Conservation (phyloP, 23 tunicate genomes). For the Trididemnum clinides region DNA sequence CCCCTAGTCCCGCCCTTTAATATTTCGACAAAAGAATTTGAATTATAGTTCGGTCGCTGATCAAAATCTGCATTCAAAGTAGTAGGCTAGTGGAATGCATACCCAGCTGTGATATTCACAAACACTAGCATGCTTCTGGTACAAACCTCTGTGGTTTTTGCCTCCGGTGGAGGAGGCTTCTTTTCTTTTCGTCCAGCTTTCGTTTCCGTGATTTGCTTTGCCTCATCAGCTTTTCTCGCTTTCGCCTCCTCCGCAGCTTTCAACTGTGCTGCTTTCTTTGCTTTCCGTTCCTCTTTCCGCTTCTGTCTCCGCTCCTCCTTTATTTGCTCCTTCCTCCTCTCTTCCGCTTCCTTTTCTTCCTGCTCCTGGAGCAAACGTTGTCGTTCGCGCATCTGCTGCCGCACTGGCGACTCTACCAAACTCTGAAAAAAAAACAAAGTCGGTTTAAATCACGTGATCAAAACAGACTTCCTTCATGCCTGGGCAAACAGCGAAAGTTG, state of each 20-base stretch:
- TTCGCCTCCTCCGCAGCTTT: conserved; percentile 6
- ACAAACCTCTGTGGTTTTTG: background rate
- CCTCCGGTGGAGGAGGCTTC: background rate
- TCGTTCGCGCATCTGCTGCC: conserved; percentile 67
- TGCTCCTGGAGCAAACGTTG: conserved; percentile 46
- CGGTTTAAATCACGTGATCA: too few species aligned
- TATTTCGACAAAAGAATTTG: too few species aligned
- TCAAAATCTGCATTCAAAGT: too few species aligned
- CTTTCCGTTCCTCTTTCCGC: conserved; percentile 32
- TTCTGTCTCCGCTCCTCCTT: conserved; percentile 44
- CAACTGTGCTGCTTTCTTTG: conserved; percentile 8
- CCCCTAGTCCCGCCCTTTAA: too few species aligned
- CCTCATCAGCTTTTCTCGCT: conserved; percentile 24
- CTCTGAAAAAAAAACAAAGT: too few species aligned
- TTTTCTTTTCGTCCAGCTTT: background rate
- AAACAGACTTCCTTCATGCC: too few species aligned
- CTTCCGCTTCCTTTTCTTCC: conserved; percentile 43
- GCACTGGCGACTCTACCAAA: conserved; percentile 81
- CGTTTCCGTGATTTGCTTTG: background rate
- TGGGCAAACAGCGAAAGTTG: too few species aligned
- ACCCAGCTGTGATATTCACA: too few species aligned
- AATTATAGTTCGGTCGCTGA: too few species aligned
- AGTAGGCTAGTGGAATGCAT: too few species aligned
- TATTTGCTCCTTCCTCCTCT: conserved; percentile 32
- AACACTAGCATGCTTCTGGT: background rate